A percentile compares a stretch with the other conserved stretches of the same genome.
phyloP scores from a whole-genome alignment of 2,797 vertebrate genomes.

The Pantherophis vulpinus region DNA sequence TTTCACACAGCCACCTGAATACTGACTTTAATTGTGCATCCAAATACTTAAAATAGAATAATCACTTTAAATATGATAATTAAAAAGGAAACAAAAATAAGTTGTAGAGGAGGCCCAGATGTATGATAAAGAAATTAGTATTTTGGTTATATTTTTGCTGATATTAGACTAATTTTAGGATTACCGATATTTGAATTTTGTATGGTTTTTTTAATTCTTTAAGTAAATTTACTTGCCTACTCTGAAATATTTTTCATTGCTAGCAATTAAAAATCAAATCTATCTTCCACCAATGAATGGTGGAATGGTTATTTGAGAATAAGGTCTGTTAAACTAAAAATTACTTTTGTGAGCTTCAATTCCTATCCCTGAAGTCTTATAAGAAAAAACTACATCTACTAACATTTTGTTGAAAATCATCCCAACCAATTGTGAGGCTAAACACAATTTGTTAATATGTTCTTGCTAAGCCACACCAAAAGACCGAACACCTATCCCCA shows the following conservation, averaged over 20 bases:
- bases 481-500: fast-evolving
- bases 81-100: background rate
- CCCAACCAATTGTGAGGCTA: background rate
- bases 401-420: background rate
- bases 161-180: background rate
- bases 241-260: background rate
- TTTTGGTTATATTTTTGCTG: background rate
- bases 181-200: background rate
- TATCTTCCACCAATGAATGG: background rate
- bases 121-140: background rate
- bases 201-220: background rate
- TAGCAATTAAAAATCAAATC: background rate
- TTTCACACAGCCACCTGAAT: background rate
- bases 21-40: background rate
- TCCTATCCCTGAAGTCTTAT: background rate
- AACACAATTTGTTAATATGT: conserved; percentile 6
- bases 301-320: too few species aligned
- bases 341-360: background rate
- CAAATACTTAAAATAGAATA: background rate
- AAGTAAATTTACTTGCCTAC: background rate
- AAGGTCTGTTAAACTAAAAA: background rate
- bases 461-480: conserved; percentile 8
- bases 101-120: background rate
- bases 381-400: background rate
- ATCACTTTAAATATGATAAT: background rate